Evolutionary conservation across 2,113 vertebrate genomes (phyloP).

Genomic region (Bombycilla garrulus): DNA sequence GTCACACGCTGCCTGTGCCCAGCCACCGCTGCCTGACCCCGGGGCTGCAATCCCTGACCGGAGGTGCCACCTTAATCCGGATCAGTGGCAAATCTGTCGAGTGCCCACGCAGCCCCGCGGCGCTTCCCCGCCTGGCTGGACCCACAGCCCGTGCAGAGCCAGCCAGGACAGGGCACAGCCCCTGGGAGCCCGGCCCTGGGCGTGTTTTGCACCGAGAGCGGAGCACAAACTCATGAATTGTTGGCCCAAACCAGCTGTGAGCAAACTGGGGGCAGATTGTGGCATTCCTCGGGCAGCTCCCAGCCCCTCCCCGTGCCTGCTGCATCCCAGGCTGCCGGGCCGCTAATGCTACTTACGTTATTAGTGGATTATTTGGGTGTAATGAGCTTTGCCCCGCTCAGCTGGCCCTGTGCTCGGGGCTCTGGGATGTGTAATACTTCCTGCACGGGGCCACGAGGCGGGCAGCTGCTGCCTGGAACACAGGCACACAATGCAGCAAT

Average conservation of each 20-base stretch:
- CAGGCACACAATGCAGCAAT: constrained; percentile 32
- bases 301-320: neutral
- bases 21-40: neutral
- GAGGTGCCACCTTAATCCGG: constrained; percentile 45
- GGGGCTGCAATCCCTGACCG: neutral
- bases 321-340: neutral
- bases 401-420: constrained; percentile 19
- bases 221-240: neutral
- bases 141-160: accelerated
- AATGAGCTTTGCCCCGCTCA: constrained; percentile 66
- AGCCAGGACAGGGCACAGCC: neutral
- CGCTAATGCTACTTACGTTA: constrained; percentile 63
- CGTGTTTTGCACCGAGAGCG: accelerated
- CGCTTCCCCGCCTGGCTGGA: neutral
- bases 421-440: constrained; percentile 46
- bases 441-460: neutral
- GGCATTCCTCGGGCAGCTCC: constrained; percentile 35
- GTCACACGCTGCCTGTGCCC: accelerated
- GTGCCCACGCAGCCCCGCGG: neutral
- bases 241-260: neutral
- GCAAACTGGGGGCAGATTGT: neutral
- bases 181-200: neutral
- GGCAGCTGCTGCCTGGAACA: constrained; percentile 7
- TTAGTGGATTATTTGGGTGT: constrained; percentile 65
- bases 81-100: neutral